These are phyloP conservation scores for Monopterus albus DNA, from an alignment of 2,113 vertebrate species.

Conservation along the genomic window DNA sequence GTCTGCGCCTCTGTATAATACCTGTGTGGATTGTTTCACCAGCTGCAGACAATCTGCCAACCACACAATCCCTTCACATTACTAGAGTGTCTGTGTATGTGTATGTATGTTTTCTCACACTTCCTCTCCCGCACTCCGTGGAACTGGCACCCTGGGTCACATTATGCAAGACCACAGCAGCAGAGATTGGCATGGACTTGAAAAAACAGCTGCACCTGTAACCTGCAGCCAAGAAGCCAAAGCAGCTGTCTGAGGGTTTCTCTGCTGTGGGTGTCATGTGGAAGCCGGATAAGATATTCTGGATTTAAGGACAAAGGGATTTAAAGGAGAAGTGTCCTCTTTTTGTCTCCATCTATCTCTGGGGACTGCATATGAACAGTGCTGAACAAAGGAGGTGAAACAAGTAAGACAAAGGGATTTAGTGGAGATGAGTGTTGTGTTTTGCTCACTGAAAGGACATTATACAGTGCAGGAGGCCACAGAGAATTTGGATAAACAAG, in stretches of 20 bases:
- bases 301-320: conserved; percentile 57
- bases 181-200: conserved; percentile 37
- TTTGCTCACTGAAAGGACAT: conserved; percentile 30
- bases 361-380: conserved; percentile 32
- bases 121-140: not conserved
- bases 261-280: conserved; percentile 15
- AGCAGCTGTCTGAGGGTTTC: conserved; percentile 36
- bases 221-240: conserved; percentile 38
- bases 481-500: conserved; percentile 16
- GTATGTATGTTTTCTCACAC: not conserved
- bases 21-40: conserved; percentile 36
- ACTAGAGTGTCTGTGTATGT: not conserved
- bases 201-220: conserved; percentile 48
- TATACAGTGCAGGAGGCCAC: not conserved
- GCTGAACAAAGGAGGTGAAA: conserved; percentile 36
- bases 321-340: conserved; percentile 41
- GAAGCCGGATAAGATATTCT: conserved; percentile 35
- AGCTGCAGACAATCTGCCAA: conserved; percentile 26
- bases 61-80: conserved; percentile 8
- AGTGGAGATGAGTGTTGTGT: conserved; percentile 21
- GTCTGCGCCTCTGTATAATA: conserved; percentile 29
- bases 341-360: conserved; percentile 43
- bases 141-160: conserved; percentile 15
- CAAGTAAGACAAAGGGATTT: conserved; percentile 46
- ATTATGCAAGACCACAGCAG: conserved; percentile 39